Base-by-base conservation (phyloP, 2,113 vertebrate species). In the Tringa solitaria region DNA sequence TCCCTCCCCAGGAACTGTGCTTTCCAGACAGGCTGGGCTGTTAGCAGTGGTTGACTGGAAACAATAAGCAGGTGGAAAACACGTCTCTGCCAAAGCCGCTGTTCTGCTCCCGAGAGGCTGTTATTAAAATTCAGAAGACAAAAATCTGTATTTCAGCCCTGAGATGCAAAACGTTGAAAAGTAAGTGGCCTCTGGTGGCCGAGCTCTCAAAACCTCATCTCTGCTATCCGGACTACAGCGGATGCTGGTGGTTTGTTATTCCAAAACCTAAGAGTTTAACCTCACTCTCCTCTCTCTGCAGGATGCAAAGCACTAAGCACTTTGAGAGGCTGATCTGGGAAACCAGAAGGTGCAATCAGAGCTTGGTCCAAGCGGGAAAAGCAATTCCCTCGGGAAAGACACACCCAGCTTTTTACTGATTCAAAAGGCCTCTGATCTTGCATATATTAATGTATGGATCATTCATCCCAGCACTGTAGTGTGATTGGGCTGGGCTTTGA, bases 371-470 rank as follows among this genome's bases (percentile, higher is more conserved):
- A 73, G 33, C 60, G 9, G 35, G 57, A 82, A 75, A 46, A 95
- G 32, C 33, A 54, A 6, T 82, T 90, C 48, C 45, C 56, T 57
- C 0, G 0, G 63, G 53, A 63, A 83, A n/a, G 53, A 8, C 1
- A 3, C 8, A 11, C 9, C 22, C 59, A 84, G 51, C 26, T 51
- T 41, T 76, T 56, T 21, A 14, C 16, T 17, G 28, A 30, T 35
- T 57, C 26, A 26, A 61, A 8, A 46, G 23, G 28, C 13, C 35
- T 26, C 28, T 56, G 43, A 4, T 39, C 26, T 6, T 14, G 8
- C 46, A 5, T 8, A 6, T 15, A 11, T 28, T 3, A 24, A 41
- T 4, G 4, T 8, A 4, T 2, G 13, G 59, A 46, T 64, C 35
- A 35, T 39, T 67, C 32, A 20, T 14, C 22, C 53, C 76, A 46